phyloP scores from a whole-genome alignment of 1,140 invertebrate genomes.

The Polyergus mexicanus region DNA sequence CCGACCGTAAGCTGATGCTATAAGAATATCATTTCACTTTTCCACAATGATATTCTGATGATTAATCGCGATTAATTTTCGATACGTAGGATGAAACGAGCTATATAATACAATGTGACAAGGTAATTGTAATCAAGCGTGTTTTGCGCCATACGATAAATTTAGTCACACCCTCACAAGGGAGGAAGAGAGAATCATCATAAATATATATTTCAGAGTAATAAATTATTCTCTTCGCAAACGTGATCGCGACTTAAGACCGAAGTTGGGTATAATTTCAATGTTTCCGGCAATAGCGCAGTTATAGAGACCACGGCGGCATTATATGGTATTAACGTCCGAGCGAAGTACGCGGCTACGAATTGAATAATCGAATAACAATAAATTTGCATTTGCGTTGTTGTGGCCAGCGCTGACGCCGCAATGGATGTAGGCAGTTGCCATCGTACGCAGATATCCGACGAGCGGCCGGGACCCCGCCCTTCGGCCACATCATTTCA shows the following conservation, averaged over 20 bases:
- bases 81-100: neutral
- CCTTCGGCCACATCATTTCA: conserved; percentile 83
- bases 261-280: conserved; percentile 49
- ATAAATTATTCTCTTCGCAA: conserved; percentile 55
- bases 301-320: conserved; percentile 55
- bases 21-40: neutral
- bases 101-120: neutral
- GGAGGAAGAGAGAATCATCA: no score
- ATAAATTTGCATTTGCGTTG: conserved; percentile 86
- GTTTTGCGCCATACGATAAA: conserved; percentile 33
- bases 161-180: neutral
- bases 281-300: conserved; percentile 61
- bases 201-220: conserved; percentile 1
- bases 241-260: conserved; percentile 61
- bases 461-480: conserved; percentile 69
- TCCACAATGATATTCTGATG: conserved; percentile 11
- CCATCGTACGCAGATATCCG: conserved; percentile 71
- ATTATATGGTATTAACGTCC: conserved; percentile 84
- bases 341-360: conserved; percentile 78
- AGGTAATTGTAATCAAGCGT: conserved; percentile 33
- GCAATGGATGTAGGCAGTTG: conserved; percentile 81
- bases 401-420: conserved; percentile 80
- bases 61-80: conserved; percentile 42
- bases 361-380: conserved; percentile 86
- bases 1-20: neutral